Base-by-base conservation (phyloP, 2,113 vertebrate species). In the Ia io region DNA sequence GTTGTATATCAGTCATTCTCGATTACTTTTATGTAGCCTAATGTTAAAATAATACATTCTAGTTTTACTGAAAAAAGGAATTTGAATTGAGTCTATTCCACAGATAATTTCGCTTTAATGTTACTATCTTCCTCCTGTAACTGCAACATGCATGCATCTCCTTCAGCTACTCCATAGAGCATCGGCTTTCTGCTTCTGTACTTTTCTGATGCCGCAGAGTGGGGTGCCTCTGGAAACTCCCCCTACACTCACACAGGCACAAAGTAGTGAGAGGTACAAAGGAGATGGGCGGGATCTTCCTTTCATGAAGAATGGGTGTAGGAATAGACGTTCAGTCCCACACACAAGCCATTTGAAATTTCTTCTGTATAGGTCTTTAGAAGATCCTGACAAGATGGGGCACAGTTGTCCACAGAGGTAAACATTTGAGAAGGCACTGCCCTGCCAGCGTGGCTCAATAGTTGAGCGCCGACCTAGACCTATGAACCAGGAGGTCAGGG, bases 41-140 rank as follows among this genome's bases (percentile, higher is more conserved):
- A 22, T 20, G 10, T 84, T 87, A 74, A 79, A 94, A 79, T 67
- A 67, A 32, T 9, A 25, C 30, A 40, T 78, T 78, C 16, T 40
- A 25, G 13, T 47, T 94, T 92, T 74, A 23, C 4, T 73, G 25
- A 76, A 25, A 51, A 44, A 47, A 92, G 35, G 25, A 93, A 73
- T 32, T 14, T 82, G 11, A 65, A 6, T 9, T 73, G 37, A 32
- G 3, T 78, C 47, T 67, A n/a, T 51, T 9, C 59, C 40, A 73
- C 0, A 35, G 47, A 84, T 0, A 49, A 6, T 70, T 32, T 35
- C 18, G 13, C 30, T 78, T 73, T 73, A 51, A 78, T 40, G 14
- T 40, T 30, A 42, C 13, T 61, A 16, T 20, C 53, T 28, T 30
- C 25, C 78, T 82, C 25, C 40, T 61, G 20, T 1, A 63, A 3